These are phyloP conservation scores for Limnothrissa miodon DNA, from an alignment of 2,113 vertebrate species.

Conservation along the genomic window DNA sequence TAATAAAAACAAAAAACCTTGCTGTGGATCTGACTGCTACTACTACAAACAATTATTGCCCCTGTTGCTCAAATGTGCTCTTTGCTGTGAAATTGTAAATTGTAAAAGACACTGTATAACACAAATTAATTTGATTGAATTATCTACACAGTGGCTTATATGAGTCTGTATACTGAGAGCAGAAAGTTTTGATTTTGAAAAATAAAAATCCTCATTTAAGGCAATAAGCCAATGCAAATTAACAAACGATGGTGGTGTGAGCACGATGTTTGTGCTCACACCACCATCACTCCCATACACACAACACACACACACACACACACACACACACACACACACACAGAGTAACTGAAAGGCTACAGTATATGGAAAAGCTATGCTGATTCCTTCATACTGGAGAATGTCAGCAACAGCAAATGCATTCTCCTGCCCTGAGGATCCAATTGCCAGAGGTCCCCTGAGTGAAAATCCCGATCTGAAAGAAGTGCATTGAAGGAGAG, in stretches of 20 bases:
- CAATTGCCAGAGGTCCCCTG: constrained; percentile 16
- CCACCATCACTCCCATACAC: no score
- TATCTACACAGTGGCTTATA: no score
- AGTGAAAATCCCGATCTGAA: constrained; percentile 1
- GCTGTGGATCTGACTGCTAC: no score
- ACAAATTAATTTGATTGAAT: no score
- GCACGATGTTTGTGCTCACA: no score
- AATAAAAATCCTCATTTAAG: not conserved
- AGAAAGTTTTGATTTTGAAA: not conserved
- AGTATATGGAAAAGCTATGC: not conserved
- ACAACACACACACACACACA: not conserved
- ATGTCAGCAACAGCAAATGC: constrained; percentile 11
- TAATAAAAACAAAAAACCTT: not conserved
- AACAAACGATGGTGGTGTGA: no score
- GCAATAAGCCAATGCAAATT: not conserved
- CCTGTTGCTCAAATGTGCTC: no score
- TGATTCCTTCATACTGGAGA: not conserved
- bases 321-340: not conserved
- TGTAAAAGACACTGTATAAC: no score
- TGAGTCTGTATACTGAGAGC: no score
- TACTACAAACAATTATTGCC: no score
- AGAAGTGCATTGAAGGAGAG: constrained; percentile 13
- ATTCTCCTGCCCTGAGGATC: constrained; percentile 6
- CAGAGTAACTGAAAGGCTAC: not conserved
- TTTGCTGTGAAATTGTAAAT: no score